Base-by-base conservation (phyloP, 1,140 invertebrate genomes). In the Lanistes nyassanus region DNA sequence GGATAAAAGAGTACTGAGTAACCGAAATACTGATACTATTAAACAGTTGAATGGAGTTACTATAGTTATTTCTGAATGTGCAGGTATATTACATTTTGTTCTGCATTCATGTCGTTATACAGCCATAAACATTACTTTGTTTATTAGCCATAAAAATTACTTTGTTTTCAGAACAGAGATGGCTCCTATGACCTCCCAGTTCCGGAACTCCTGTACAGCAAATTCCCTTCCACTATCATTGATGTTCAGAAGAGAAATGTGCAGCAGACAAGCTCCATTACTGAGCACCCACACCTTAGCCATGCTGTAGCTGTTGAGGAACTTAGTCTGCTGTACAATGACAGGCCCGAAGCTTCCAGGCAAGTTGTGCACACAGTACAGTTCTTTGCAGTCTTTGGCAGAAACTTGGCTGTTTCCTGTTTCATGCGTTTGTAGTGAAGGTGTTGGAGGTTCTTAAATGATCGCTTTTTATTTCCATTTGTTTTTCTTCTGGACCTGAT, bases 201-300 rank as follows among this genome's bases (percentile, higher is more conserved):
- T 0, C 75, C 79, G 36, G 84, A 86, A n/a, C 76, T 87, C 19
- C 64, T 83, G 42, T 83, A 82, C 58, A 81, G 82, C 53, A 66
- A 80, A 39, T 87, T 81, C 73, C 85, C 85, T 0, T 81, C 80
- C 13, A 81, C 82, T 37, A 77, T 86, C 6, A 82, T 87, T 19
- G 81, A 87, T 66, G 65, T 86, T 34, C 73, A 79, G 31, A 80
- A 74, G 31, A 73, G 80, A 53, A 79, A 81, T 62, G 79, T 87
- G 16, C 78, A 71, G 34, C 84, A 84, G 51, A 80, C 84, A 11
- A 82, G 81, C 26, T 60, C 69, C 9, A 74, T 68, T 29, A 39
- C 60, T 62, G 80, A 82, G 19, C 85, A 86, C 74, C 62, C 77
- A 1, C 60, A 79, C 23, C 74, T 78, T 3, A 77, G 78, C 34